Evolutionary conservation across 2,797 vertebrate genomes (phyloP), one percentile per base, ranked within the genome.

Genomic region (Moxostoma hubbsi): DNA sequence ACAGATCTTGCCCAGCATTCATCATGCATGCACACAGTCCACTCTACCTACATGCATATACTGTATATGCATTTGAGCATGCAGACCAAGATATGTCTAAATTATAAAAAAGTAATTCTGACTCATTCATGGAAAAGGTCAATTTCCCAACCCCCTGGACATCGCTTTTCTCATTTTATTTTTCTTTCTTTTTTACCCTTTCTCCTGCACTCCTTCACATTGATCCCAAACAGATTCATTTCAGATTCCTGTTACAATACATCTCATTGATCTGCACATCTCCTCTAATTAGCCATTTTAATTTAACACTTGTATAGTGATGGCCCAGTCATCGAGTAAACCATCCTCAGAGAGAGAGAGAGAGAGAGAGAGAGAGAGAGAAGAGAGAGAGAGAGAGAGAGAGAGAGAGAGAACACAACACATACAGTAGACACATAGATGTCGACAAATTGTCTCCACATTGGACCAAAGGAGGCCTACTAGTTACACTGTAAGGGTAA

Each of bases 161-260:
- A n/a, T 78, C 6, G 36, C 11, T 63, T 81, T 83, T 54, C 54
- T 81, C 36, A 4, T 36, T 36, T 36, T 2, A 36, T 36, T 36
- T 78, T 81, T 67, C 67, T 81, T 77, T 16, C 50, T 77, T 50
- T 73, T 47, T 69, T 70, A 62, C 61, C 62, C 15, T 57, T 63
- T 58, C 75, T 50, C 73, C 75, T 67, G 65, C 64, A 77, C 58
- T 66, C 36, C 36, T 36, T 36, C 36, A 36, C 82, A 90, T 94
- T 92, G 93, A 95, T 94, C 87, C 84, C 64, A 58, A 81, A 81
- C 75, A 92, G 91, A 90, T 94, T 94, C 84, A 93, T 94, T 94
- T 93, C 93, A 92, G 88, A 94, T 94, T 94, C 92, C 92, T 94
- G 92, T 93, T 93, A 92, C 88, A 89, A 93, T 93, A 91, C 87